Evolutionary conservation across 2,113 vertebrate genomes (phyloP).

Genomic region (Notarius lentiginosus): DNA sequence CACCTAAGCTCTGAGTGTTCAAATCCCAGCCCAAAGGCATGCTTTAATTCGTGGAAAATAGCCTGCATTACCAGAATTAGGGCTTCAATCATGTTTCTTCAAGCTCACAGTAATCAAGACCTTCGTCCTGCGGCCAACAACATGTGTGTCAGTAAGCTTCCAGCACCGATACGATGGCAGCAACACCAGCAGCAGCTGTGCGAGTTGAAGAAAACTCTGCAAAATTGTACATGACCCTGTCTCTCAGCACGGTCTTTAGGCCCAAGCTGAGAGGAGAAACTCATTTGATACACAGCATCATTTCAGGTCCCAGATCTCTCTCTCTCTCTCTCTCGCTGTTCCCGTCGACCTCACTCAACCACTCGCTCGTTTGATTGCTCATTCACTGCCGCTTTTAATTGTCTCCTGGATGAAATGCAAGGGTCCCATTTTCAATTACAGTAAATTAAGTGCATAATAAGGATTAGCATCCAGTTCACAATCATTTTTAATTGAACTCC

Average conservation of each 20-base stretch:
- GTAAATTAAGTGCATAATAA: slow-evolving; percentile 57
- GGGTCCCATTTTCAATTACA: slow-evolving; percentile 48
- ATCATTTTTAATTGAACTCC: slow-evolving; percentile 52
- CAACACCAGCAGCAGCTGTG: slow-evolving; percentile 36
- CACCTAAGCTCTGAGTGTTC: slow-evolving; percentile 31
- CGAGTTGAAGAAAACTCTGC: not conserved
- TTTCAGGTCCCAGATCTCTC: slow-evolving; percentile 3
- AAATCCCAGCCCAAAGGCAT: slow-evolving; percentile 43
- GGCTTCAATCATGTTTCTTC: slow-evolving; percentile 55
- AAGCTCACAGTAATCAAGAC: slow-evolving; percentile 53
- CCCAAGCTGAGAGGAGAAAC: not conserved
- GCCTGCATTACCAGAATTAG: slow-evolving; percentile 53
- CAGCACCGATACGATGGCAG: slow-evolving; percentile 28
- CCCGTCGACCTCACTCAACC: slow-evolving; percentile 7
- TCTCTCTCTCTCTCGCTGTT: slow-evolving; percentile 8
- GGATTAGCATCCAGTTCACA: slow-evolving; percentile 56
- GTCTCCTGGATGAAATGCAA: slow-evolving; percentile 47
- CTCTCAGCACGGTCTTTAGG: not conserved
- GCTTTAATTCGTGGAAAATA: slow-evolving; percentile 51
- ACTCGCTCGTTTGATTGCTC: slow-evolving; percentile 34
- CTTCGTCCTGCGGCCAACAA: slow-evolving; percentile 47
- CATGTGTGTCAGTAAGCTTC: slow-evolving; percentile 47
- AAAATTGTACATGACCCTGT: not conserved
- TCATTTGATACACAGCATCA: slow-evolving; percentile 31
- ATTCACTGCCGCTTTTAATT: slow-evolving; percentile 41